Conservation (phyloP, 2,888 invertebrate genomes). For the Pyrrhosoma nymphula region DNA sequence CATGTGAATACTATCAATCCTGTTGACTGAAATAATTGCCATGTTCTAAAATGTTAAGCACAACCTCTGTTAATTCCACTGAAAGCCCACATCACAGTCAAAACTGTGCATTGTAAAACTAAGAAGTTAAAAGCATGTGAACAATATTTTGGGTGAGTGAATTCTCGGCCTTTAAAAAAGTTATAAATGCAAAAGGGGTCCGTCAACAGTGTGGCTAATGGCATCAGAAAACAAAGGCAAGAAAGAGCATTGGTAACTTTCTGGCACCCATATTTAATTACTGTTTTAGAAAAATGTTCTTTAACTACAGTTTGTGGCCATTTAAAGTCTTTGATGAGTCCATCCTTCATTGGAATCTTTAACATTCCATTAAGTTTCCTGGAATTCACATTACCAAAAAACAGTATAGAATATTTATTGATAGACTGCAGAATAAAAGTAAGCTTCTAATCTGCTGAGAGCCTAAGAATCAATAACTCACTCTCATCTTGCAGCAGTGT, state of each 20-base stretch:
- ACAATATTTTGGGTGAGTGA: conserved; percentile 42
- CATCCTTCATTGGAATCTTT: conserved; percentile 30
- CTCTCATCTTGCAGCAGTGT: conserved; percentile 27
- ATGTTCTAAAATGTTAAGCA: conserved; percentile 45
- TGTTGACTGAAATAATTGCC: conserved; percentile 55
- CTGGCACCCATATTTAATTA: conserved; percentile 54
- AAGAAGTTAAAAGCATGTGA: conserved; percentile 3
- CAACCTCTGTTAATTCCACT: conserved; percentile 54
- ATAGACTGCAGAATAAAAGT: conserved; percentile 40
- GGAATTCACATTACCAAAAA: conserved; percentile 46
- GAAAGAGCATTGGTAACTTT: conserved; percentile 33
- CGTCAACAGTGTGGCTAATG: neutral
- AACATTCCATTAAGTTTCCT: conserved; percentile 66
- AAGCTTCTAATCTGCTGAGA: conserved; percentile 51
- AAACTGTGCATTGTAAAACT: conserved; percentile 39
- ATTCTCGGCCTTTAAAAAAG: neutral
- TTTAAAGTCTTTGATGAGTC: conserved; percentile 35
- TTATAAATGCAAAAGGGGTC: neutral
- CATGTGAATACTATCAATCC: conserved; percentile 46
- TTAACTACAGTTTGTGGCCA: conserved; percentile 4
- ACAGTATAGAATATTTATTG: conserved; percentile 24
- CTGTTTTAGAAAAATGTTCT: conserved; percentile 49
- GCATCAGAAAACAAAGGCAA: conserved; percentile 34
- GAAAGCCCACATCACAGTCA: conserved; percentile 39
- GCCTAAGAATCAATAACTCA: conserved; percentile 16